Evolutionary conservation across 2,888 invertebrate species (phyloP).

Genomic region (Sclerodermus sp.): DNA sequence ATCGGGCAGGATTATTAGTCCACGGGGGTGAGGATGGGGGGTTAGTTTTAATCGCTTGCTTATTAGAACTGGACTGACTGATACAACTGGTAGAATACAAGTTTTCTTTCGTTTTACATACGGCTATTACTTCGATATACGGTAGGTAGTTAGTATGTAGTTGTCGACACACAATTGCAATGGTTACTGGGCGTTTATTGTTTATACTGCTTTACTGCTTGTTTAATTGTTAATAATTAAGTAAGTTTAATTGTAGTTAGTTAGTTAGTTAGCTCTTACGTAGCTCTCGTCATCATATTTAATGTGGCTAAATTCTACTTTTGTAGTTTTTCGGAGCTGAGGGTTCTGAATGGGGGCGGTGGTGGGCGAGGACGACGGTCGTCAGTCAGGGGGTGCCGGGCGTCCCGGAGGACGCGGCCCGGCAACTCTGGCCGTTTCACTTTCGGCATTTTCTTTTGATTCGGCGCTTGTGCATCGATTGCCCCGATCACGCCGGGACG

Average conservation of each 20-base stretch:
- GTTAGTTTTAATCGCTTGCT: constrained; percentile 50
- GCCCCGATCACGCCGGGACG: no score
- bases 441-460: no score
- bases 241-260: constrained; percentile 57
- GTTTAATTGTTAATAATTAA: constrained; percentile 58
- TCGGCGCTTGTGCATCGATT: no score
- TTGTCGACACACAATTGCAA: constrained; percentile 59
- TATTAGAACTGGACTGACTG: constrained; percentile 57
- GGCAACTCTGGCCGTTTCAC: no score
- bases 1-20: no score
- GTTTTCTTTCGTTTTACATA: constrained; percentile 56
- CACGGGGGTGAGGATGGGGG: constrained; percentile 12
- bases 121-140: constrained; percentile 59
- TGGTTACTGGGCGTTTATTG: constrained; percentile 57
- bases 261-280: constrained; percentile 56
- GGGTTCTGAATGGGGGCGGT: constrained; percentile 5
- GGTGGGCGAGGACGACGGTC: neutral
- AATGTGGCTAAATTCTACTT: constrained; percentile 57
- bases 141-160: constrained; percentile 59
- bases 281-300: constrained; percentile 53
- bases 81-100: constrained; percentile 58
- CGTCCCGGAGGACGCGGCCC: neutral
- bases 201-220: constrained; percentile 58
- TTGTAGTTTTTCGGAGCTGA: constrained; percentile 34
- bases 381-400: neutral